These are phyloP conservation scores for Diplodus puntazzo DNA, from an alignment of 2,797 vertebrate species.

Conservation along the genomic window DNA sequence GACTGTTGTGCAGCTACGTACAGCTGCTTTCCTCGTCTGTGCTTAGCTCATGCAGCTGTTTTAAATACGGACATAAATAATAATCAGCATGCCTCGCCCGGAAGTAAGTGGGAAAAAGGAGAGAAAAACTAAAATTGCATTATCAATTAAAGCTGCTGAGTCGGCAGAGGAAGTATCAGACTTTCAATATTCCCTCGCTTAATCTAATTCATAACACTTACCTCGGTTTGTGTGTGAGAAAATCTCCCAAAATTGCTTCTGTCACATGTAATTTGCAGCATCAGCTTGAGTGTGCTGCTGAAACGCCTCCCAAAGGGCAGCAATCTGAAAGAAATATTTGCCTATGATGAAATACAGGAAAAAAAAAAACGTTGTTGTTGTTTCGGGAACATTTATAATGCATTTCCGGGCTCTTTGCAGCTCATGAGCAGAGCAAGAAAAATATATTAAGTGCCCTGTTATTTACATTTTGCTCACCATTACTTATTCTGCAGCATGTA, in stretches of 20 bases:
- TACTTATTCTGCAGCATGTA: constrained; percentile 47
- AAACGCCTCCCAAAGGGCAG: constrained; percentile 57
- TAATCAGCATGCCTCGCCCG: constrained; percentile 38
- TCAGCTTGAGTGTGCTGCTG: constrained; percentile 65
- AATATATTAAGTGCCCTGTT: constrained; percentile 55
- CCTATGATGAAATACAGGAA: constrained; percentile 57
- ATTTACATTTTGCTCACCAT: constrained; percentile 63
- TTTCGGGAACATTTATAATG: constrained; percentile 63
- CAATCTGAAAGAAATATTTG: constrained; percentile 62
- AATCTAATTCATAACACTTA: constrained; percentile 78
- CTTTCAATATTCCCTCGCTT: constrained; percentile 68
- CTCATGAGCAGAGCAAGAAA: constrained; percentile 18
- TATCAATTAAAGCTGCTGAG: constrained; percentile 79
- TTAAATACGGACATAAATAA: constrained; percentile 30
- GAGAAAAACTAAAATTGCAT: constrained; percentile 59
- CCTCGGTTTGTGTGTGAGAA: constrained; percentile 71
- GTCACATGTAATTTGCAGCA: constrained; percentile 80
- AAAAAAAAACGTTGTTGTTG: constrained; percentile 13
- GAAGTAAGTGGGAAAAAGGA: constrained; percentile 6
- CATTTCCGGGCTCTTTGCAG: constrained; percentile 43
- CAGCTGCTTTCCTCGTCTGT: constrained; percentile 2
- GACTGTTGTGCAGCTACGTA: background rate
- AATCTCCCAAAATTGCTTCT: constrained; percentile 79
- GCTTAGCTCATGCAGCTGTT: constrained; percentile 14
- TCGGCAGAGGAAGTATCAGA: constrained; percentile 66